Base-by-base conservation (phyloP, 2,888 invertebrate species). In the Mylabris sibirica region DNA sequence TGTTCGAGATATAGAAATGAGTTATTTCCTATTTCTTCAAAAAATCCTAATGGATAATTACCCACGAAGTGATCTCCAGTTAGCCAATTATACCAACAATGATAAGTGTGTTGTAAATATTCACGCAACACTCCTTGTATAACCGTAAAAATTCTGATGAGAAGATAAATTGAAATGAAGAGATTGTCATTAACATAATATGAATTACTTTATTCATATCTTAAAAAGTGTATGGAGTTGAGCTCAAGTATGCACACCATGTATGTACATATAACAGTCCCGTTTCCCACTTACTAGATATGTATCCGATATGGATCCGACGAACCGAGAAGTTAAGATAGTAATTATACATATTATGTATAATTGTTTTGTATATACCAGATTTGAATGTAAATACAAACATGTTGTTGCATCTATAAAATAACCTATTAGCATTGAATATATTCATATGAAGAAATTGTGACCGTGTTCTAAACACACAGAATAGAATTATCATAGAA, bases 331-430 rank as follows among this genome's bases (percentile, higher is more conserved):
- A 78, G 74, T 70, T 44, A 44, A 44, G 44, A 44, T 49, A 69
- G 76, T 82, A 82, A 82, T 82, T 82, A 82, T 80, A 77, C 77
- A 76, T 79, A 81, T 79, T 80, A 80, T 80, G 78, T 80, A 78
- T 80, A 81, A 82, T 82, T 81, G 82, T 82, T 30, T 81, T 79
- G 77, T 78, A 77, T 49, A 49, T 60, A 34, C 60, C 66, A 65
- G 68, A 72, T 65, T 69, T 70, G 64, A 71, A 71, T 70, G 70
- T 71, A 70, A 71, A 72, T 70, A 70, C 69, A 59, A 67, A 75
- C 75, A 76, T 74, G 72, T 73, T 65, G 72, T 74, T 73, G 73
- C 75, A 70, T 73, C 74, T 75, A 72, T 75, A 68, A 67, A 64
- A 68, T 69, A 59, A 30, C 66, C 68, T 77, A 80, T 80, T 80